Conservation (phyloP, 2,797 vertebrate genomes). For the Intellagama lesueurii region DNA sequence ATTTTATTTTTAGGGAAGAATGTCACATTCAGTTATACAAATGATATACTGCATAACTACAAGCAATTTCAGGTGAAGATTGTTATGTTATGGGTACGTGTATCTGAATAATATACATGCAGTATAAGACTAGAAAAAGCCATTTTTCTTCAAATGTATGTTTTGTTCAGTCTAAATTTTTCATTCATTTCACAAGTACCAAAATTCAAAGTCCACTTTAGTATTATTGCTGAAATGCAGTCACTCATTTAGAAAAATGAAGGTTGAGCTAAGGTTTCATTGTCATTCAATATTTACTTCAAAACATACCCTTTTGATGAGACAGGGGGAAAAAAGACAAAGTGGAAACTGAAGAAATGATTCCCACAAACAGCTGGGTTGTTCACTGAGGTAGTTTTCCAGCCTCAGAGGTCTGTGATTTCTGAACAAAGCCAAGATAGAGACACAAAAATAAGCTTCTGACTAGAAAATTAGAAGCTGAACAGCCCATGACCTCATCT, state of each 20-base stretch:
- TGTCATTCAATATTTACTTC: neutral
- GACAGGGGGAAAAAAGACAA: too few relatives aligned
- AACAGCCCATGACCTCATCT: neutral
- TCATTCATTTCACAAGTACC: neutral
- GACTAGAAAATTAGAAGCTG: neutral
- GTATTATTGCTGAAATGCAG: neutral
- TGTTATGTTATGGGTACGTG: neutral
- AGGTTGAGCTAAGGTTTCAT: neutral
- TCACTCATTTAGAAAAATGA: neutral
- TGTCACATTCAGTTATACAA: slow-evolving; percentile 57
- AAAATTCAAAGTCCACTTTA: neutral
- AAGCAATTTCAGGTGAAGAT: slow-evolving; percentile 45
- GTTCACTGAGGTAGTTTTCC: neutral
- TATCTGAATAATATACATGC: neutral
- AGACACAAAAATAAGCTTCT: neutral
- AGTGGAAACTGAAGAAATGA: too few relatives aligned
- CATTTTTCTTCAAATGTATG: slow-evolving; percentile 1
- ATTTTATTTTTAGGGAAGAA: neutral
- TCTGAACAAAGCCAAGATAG: neutral
- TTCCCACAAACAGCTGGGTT: too few relatives aligned
- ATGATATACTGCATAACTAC: slow-evolving; percentile 45
- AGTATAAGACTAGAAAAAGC: neutral
- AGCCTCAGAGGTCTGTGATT: neutral
- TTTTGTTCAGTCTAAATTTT: slow-evolving; percentile 18
- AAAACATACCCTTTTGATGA: neutral